Conservation (phyloP, 2,797 vertebrate genomes). For the Myotis planiceps region DNA sequence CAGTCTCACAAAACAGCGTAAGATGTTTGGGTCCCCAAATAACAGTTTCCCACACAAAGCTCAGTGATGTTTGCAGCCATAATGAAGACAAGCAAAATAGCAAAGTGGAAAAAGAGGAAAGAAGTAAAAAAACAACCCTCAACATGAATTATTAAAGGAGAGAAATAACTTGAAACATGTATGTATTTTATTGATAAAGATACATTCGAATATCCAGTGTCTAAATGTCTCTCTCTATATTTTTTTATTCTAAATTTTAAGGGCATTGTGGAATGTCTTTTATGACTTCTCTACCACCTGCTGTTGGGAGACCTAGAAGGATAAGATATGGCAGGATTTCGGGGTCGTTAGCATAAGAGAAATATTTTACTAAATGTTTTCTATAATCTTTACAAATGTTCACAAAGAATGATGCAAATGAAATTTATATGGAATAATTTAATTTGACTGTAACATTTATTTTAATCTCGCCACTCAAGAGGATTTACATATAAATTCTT, state of each 20-base stretch:
- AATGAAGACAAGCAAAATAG: not conserved
- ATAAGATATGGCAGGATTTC: not conserved
- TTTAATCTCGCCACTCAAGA: constrained; percentile 67
- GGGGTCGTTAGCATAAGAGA: constrained; percentile 13
- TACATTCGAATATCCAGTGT: not conserved
- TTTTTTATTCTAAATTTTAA: not conserved
- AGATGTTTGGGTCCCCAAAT: not conserved
- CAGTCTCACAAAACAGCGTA: not conserved
- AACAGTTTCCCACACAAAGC: not conserved
- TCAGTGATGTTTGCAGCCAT: not conserved
- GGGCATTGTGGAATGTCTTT: not conserved
- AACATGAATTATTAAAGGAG: not conserved
- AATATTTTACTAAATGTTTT: constrained; percentile 43
- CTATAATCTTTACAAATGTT: constrained; percentile 29
- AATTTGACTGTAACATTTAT: constrained; percentile 63
- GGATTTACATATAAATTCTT: constrained; percentile 60
- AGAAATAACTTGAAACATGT: constrained; percentile 8
- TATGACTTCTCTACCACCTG: not conserved
- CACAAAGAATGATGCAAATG: not conserved
- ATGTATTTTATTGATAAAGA: constrained; percentile 30
- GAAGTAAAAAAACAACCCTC: not conserved
- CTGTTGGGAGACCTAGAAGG: not conserved
- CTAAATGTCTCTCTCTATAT: not conserved
- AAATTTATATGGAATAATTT: constrained; percentile 70
- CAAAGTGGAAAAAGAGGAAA: not conserved